Evolutionary conservation across 2,888 invertebrate genomes (phyloP).

Genomic region (Trissolcus brochymenae): DNA sequence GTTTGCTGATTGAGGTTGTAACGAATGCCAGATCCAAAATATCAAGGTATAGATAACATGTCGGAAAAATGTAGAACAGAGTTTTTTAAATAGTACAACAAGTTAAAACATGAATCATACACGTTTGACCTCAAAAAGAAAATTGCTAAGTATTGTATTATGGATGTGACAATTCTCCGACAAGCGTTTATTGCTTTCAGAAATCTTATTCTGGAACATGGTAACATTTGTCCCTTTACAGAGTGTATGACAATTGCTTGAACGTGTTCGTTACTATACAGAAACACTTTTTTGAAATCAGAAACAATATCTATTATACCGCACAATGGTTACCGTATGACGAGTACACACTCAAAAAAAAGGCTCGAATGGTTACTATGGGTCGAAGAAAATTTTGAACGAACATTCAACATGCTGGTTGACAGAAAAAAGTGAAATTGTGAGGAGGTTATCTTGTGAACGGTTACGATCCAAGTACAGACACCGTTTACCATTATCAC

Average conservation of each 20-base stretch:
- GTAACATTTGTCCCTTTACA: too few species aligned
- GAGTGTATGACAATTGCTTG: too few species aligned
- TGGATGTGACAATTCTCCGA: slow-evolving; percentile 58
- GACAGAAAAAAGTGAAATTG: not conserved
- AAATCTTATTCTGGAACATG: not conserved
- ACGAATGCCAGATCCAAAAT: not conserved
- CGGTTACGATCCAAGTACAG: not conserved
- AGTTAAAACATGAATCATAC: not conserved
- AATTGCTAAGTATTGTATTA: slow-evolving; percentile 53
- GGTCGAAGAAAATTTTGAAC: not conserved
- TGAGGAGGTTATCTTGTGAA: not conserved
- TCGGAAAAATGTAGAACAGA: not conserved
- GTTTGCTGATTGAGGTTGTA: too few species aligned
- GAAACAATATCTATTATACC: too few species aligned
- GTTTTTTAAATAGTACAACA: not conserved
- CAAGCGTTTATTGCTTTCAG: slow-evolving; percentile 56
- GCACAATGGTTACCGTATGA: not conserved
- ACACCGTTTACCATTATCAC: slow-evolving; percentile 1
- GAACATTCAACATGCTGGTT: not conserved
- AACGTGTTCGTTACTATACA: too few species aligned
- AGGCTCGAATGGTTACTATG: not conserved
- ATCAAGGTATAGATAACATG: not conserved
- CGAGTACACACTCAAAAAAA: slow-evolving; percentile 1
- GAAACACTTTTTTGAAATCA: too few species aligned
- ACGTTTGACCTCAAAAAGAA: slow-evolving; percentile 39